Evolutionary conservation across 2,113 vertebrate species (phyloP).

Genomic region (Atrichornis clamosus): DNA sequence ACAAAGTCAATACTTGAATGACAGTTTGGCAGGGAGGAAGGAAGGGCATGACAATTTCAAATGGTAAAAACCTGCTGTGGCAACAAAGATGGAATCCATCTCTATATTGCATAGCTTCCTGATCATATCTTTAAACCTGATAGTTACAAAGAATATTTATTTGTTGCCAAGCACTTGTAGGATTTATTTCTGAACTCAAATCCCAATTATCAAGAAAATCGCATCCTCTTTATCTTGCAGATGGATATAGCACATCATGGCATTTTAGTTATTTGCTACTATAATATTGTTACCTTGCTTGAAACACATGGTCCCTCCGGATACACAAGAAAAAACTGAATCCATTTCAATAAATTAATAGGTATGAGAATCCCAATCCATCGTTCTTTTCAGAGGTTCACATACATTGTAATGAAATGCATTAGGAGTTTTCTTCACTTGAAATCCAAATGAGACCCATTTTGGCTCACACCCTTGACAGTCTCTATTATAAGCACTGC

Average conservation of each 20-base stretch:
- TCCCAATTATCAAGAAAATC: conserved; percentile 72
- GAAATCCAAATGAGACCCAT: conserved; percentile 86
- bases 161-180: conserved; percentile 65
- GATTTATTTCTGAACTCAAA: conserved; percentile 70
- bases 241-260: conserved; percentile 66
- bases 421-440: conserved; percentile 84
- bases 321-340: conserved; percentile 79
- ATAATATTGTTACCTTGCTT: conserved; percentile 80
- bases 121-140: conserved; percentile 67
- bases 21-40: not conserved
- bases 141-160: conserved; percentile 70
- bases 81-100: conserved; percentile 65
- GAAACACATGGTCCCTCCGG: conserved; percentile 80
- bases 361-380: conserved; percentile 82
- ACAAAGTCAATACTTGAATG: conserved; percentile 62
- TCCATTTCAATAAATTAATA: conserved; percentile 87
- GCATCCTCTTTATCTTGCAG: conserved; percentile 66
- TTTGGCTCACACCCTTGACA: conserved; percentile 88
- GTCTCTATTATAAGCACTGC: conserved; percentile 82
- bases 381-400: conserved; percentile 81
- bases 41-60: conserved; percentile 21
- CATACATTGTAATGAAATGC: conserved; percentile 86
- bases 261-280: conserved; percentile 75
- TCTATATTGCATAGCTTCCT: conserved; percentile 47
- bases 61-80: conserved; percentile 39